Conservation (phyloP, 1,140 invertebrate species). For the Musca domestica region DNA sequence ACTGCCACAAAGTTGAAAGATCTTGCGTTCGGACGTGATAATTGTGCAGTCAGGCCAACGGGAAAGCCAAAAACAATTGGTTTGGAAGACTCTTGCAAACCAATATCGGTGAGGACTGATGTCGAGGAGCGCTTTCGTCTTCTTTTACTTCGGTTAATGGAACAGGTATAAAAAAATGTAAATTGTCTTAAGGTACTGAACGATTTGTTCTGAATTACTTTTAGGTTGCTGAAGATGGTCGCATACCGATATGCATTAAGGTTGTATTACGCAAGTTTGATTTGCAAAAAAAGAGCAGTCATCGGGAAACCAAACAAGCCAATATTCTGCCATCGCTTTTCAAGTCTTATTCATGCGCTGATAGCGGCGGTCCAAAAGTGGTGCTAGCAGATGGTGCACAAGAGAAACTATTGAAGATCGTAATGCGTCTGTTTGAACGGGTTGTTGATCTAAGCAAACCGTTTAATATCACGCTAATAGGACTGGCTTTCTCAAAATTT, state of each 20-base stretch:
- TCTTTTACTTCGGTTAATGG: constrained; percentile 66
- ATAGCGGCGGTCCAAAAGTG: constrained; percentile 55
- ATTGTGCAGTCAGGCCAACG: constrained; percentile 65
- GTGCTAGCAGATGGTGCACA: constrained; percentile 59
- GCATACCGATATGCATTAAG: constrained; percentile 70
- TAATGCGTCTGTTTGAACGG: constrained; percentile 73
- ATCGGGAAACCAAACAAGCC: constrained; percentile 71
- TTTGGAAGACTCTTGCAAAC: constrained; percentile 72
- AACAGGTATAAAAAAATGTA: constrained; percentile 52
- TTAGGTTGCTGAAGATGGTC: constrained; percentile 68
- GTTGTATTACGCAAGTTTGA: constrained; percentile 70
- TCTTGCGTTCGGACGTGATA: constrained; percentile 70
- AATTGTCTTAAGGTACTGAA: no score
- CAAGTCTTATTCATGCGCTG: constrained; percentile 47
- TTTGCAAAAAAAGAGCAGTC: constrained; percentile 59
- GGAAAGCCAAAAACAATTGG: constrained; percentile 69
- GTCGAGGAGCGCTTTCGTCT: constrained; percentile 67
- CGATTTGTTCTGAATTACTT: neutral
- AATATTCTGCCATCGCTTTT: constrained; percentile 67
- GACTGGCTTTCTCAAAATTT: constrained; percentile 76
- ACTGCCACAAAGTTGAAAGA: constrained; percentile 67
- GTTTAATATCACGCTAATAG: constrained; percentile 74
- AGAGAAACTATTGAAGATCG: constrained; percentile 65
- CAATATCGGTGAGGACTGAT: constrained; percentile 67
- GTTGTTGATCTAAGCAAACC: constrained; percentile 69